Evolutionary conservation across 2,797 vertebrate species (phyloP).

Genomic region (Rhinophrynus dorsalis): DNA sequence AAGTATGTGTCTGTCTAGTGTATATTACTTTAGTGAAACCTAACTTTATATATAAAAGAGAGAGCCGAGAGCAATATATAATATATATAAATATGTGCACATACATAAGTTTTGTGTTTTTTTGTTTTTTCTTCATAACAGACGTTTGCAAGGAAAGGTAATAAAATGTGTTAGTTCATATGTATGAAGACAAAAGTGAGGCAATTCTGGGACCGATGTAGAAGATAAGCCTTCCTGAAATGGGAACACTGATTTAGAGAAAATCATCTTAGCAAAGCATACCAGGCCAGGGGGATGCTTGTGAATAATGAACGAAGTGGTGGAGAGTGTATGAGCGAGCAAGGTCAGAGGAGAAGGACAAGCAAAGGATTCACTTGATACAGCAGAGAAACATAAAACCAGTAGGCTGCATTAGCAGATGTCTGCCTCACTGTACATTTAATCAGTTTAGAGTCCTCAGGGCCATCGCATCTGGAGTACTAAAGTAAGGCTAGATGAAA

Average conservation of each 20-base stretch:
- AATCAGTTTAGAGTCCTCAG: slow-evolving; percentile 52
- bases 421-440: slow-evolving; percentile 48
- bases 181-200: no score
- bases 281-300: slow-evolving; percentile 38
- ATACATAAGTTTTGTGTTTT: no score
- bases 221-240: background rate
- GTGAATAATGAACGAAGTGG: slow-evolving; percentile 58
- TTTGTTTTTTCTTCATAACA: no score
- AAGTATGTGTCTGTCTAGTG: no score
- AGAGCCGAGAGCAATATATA: no score
- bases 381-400: slow-evolving; percentile 55
- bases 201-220: no score
- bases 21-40: no score
- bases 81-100: no score
- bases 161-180: no score
- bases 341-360: slow-evolving; percentile 50
- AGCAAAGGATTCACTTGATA: slow-evolving; percentile 54
- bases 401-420: slow-evolving; percentile 45
- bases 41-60: no score
- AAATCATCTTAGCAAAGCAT: slow-evolving; percentile 41
- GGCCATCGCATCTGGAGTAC: slow-evolving; percentile 15
- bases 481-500: slow-evolving; percentile 10
- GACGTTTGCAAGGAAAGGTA: no score
- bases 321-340: slow-evolving; percentile 44
- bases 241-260: slow-evolving; percentile 16